These are phyloP conservation scores for Acholoe squamosa DNA, from an alignment of 2,888 invertebrate species.

Conservation along the genomic window DNA sequence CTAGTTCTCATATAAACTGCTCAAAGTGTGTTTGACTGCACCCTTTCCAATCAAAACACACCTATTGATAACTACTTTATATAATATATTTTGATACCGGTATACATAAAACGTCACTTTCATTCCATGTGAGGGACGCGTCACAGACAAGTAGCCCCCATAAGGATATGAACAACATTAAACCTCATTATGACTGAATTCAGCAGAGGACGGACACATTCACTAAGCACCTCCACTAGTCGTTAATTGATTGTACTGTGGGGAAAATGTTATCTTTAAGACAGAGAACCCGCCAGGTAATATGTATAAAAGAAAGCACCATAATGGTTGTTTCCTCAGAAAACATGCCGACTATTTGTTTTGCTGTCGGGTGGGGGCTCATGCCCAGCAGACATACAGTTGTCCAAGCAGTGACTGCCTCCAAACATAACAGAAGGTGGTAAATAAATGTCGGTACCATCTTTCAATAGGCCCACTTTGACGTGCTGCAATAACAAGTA, in stretches of 20 bases:
- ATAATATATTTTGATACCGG: too few species aligned
- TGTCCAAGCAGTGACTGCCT: conserved; percentile 35
- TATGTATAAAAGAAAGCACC: conserved; percentile 57
- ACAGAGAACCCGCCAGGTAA: conserved; percentile 24
- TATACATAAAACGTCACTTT: too few species aligned
- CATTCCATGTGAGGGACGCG: too few species aligned
- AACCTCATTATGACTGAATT: too few species aligned
- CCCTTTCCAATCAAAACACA: too few species aligned
- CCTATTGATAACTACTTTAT: too few species aligned
- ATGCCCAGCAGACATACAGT: conserved; percentile 52
- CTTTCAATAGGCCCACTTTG: neutral
- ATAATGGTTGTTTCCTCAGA: conserved; percentile 60
- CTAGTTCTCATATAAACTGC: too few species aligned
- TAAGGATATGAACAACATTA: too few species aligned
- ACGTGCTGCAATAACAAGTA: conserved; percentile 19
- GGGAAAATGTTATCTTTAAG: conserved; percentile 47
- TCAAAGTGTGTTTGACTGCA: too few species aligned
- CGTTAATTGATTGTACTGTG: conserved; percentile 52
- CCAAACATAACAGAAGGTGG: conserved; percentile 11
- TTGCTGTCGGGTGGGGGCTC: neutral
- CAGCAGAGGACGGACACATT: too few species aligned
- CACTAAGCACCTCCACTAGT: neutral
- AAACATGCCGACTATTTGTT: conserved; percentile 42
- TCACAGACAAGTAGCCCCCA: too few species aligned
- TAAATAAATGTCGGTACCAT: conserved; percentile 33